Conservation (phyloP, 2,888 invertebrate species). For the Scaptomyza flava region DNA sequence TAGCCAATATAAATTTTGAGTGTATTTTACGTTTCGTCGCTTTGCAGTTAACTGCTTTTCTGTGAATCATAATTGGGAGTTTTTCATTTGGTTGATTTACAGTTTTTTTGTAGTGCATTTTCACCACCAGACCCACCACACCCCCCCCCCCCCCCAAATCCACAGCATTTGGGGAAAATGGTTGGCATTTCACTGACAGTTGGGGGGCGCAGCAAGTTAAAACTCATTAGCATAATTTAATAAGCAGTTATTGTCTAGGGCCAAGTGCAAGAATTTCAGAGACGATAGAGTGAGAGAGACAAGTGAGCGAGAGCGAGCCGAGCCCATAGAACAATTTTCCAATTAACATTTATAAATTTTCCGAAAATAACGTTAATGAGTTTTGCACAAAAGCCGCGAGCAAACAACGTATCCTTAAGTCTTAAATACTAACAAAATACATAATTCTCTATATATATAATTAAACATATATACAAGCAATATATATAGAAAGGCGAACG, state of each 20-base stretch:
- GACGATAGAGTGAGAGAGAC: too few relatives aligned
- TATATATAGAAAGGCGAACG: constrained; percentile 1
- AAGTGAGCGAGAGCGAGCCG: neutral
- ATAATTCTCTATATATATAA: constrained; percentile 26
- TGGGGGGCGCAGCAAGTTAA: constrained; percentile 47
- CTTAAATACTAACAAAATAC: constrained; percentile 41
- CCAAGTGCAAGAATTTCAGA: constrained; percentile 30
- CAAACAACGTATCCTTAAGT: constrained; percentile 60
- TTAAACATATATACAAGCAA: constrained; percentile 22
- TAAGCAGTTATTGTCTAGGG: constrained; percentile 72
- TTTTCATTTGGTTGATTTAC: constrained; percentile 51
- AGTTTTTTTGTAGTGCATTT: constrained; percentile 8
- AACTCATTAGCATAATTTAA: constrained; percentile 80
- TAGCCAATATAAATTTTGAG: neutral
- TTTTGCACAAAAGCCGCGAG: constrained; percentile 54
- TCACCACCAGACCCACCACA: too few relatives aligned
- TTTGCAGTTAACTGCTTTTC: constrained; percentile 18
- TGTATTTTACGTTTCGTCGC: constrained; percentile 25
- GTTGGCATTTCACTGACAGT: constrained; percentile 62
- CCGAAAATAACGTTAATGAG: constrained; percentile 78
- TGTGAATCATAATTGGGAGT: constrained; percentile 65
- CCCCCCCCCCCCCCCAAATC: neutral
- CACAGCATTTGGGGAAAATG: constrained; percentile 28
- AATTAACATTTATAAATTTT: constrained; percentile 79
- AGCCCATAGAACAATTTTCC: constrained; percentile 63